phyloP scores from a whole-genome alignment of 2,888 invertebrate genomes.

The Apodemia hepburni region DNA sequence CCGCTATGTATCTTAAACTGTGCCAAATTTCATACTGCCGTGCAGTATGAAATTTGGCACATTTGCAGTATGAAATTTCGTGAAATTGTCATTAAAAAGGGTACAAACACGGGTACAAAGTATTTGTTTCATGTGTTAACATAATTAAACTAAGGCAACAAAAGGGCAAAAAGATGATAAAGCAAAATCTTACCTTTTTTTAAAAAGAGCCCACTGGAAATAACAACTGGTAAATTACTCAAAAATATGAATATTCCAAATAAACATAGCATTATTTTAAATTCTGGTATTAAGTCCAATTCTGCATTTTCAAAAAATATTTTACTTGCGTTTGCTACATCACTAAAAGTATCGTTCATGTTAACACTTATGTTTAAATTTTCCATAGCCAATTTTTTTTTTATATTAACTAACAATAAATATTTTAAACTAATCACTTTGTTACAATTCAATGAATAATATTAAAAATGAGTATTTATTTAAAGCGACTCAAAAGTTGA shows the following conservation, averaged over 20 bases:
- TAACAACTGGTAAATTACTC: conserved; percentile 81
- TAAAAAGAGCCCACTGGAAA: conserved; percentile 83
- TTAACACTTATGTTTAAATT: neutral
- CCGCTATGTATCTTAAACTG: too few relatives aligned
- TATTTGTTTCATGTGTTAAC: too few relatives aligned
- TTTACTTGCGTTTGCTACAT: neutral
- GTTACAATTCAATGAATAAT: too few relatives aligned
- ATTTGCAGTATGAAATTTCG: too few relatives aligned
- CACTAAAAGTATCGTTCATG: neutral
- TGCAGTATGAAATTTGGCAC: too few relatives aligned
- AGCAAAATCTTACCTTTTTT: conserved; percentile 75
- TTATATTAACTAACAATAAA: neutral
- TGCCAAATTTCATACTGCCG: too few relatives aligned
- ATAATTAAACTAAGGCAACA: too few relatives aligned
- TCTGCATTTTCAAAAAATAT: conserved; percentile 43
- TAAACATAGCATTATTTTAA: conserved; percentile 76
- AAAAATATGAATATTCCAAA: conserved; percentile 78
- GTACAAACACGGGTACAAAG: too few relatives aligned
- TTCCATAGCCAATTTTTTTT: neutral
- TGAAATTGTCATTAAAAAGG: too few relatives aligned
- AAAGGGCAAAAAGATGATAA: too few relatives aligned
- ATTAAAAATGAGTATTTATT: neutral
- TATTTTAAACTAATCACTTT: too few relatives aligned
- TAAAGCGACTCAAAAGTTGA: neutral
- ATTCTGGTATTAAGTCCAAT: conserved; percentile 63